Evolutionary conservation across 2,888 invertebrate species (phyloP), one percentile per base, ranked within the genome.

Genomic region (Lepeophtheirus nordmannii): DNA sequence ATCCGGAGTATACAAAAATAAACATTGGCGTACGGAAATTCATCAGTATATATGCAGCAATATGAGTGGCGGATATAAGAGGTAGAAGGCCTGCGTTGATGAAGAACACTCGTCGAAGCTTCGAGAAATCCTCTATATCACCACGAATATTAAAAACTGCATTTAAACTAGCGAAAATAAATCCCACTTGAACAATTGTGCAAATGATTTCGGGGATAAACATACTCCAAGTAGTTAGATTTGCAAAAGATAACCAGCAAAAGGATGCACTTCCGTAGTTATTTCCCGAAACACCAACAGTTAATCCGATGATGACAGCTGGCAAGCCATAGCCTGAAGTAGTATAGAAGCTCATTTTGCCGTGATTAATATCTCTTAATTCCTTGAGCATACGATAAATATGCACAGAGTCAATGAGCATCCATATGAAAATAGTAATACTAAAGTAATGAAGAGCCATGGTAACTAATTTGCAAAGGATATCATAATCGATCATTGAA

Each of bases 321-420:
- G 96, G 94, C 68, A 87, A 82, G 67, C 88, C 93, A 75, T 93
- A 96, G 17, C 92, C 94, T 73, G 89, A 82, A 17, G 89, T 86
- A 71, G 91, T 89, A 75, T 90, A 94, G 74, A 93, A 90, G 68
- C 79, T 81, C 85, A 94, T 89, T 41, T 88, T 87, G 7, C 91
- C 94, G 75, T 92, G 90, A 79, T 96, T 94, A 61, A 96, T 91
- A 76, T 94, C 93, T 5, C 94, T 81, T 81, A 94, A 86, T 78
- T 94, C 94, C 2, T 92, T 90, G 71, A 96, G 78, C 84, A 94
- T 89, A 59, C 96, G 82, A 73, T 94, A 89, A 67, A 94, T 79
- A 77, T 96, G 94, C 71, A 93, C 82, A 39, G 90, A 88, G 76
- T 92, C 92, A 65, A 92, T 87, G 70, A 93, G 83, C 72, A 87